These are phyloP conservation scores for Trichacis sp. DNA, from an alignment of 2,888 invertebrate species.

Conservation along the genomic window DNA sequence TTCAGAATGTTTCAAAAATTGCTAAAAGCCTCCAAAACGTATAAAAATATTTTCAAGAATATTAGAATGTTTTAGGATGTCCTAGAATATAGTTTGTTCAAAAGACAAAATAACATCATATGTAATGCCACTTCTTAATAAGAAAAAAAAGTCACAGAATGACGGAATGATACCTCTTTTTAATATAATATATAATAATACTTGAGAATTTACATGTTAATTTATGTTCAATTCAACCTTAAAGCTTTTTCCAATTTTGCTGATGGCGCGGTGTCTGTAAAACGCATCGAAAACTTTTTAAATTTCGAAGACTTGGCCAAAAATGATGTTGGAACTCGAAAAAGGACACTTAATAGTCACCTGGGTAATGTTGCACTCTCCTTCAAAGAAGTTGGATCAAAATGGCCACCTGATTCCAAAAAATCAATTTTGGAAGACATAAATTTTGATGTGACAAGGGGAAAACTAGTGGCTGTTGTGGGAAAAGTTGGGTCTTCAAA, in stretches of 20 bases:
- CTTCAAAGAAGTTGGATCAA: constrained; percentile 73
- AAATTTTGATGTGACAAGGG: constrained; percentile 75
- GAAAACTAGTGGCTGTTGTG: constrained; percentile 75
- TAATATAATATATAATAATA: too few relatives aligned
- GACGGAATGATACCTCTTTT: too few relatives aligned
- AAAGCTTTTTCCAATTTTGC: constrained; percentile 59
- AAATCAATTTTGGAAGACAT: constrained; percentile 79
- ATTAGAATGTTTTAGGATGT: too few relatives aligned
- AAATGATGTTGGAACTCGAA: background rate
- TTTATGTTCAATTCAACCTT: too few relatives aligned
- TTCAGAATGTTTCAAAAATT: too few relatives aligned
- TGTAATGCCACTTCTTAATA: too few relatives aligned
- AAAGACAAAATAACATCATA: too few relatives aligned
- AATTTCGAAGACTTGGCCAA: constrained; percentile 43
- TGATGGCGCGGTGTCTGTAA: constrained; percentile 75
- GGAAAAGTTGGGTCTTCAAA: constrained; percentile 79
- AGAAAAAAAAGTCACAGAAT: too few relatives aligned
- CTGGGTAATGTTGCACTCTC: constrained; percentile 13
- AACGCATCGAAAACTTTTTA: constrained; percentile 65
- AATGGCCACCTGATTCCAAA: constrained; percentile 75
- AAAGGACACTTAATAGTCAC: background rate
- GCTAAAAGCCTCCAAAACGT: too few relatives aligned
- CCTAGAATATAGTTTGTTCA: too few relatives aligned
- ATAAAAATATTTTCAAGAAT: too few relatives aligned
- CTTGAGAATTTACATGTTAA: too few relatives aligned